Conservation (phyloP, 1,140 invertebrate species). For the Epicauta chinensis region DNA sequence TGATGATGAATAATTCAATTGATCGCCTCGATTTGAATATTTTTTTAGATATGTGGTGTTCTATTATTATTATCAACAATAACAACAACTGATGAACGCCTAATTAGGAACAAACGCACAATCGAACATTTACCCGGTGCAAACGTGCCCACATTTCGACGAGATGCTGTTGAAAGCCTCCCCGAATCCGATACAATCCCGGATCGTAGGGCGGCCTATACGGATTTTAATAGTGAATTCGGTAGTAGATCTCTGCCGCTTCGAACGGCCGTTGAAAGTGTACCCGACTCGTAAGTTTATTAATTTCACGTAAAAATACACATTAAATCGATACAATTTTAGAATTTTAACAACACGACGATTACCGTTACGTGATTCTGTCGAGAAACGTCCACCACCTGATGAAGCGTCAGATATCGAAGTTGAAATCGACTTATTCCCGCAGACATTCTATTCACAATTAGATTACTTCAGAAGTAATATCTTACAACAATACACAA, state of each 20-base stretch:
- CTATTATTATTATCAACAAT: constrained; percentile 10
- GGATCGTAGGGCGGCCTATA: constrained; percentile 21
- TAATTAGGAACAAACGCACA: not conserved
- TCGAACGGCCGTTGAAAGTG: constrained; percentile 52
- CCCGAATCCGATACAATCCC: constrained; percentile 12
- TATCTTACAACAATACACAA: constrained; percentile 1
- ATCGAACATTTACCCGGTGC: constrained; percentile 25
- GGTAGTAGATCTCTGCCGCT: constrained; percentile 46
- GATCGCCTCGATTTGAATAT: not conserved
- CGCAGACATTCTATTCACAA: constrained; percentile 16
- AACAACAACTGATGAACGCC: constrained; percentile 17
- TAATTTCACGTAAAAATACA: not conserved
- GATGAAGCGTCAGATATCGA: constrained; percentile 48
- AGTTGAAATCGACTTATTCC: not conserved
- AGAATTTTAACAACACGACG: constrained; percentile 30
- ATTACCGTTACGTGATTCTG: constrained; percentile 56
- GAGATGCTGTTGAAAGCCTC: constrained; percentile 49
- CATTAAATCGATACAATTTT: not conserved
- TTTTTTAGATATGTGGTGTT: constrained; percentile 18
- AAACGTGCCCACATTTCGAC: constrained; percentile 43
- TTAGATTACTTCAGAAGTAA: constrained; percentile 18
- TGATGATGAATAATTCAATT: too few species aligned
- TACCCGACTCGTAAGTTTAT: constrained; percentile 43
- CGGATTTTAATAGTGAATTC: constrained; percentile 27
- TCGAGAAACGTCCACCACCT: constrained; percentile 56